These are phyloP conservation scores for Heterohyrax brucei DNA, from an alignment of 2,797 vertebrate genomes.

Conservation along the genomic window DNA sequence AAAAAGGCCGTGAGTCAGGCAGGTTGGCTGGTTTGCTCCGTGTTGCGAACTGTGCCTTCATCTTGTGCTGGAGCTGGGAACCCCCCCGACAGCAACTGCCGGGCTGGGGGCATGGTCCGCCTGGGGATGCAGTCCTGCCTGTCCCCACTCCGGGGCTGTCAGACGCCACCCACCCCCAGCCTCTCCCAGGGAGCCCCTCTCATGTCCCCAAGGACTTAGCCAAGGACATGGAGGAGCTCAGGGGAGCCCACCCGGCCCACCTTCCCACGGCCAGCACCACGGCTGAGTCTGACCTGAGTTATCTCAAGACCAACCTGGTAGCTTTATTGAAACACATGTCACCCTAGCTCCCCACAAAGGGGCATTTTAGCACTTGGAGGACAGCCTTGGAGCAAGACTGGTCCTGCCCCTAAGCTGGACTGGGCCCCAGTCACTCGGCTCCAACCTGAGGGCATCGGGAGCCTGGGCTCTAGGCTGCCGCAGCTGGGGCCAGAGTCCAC, in stretches of 20 bases:
- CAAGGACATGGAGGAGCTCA: neutral
- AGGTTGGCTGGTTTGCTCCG: too few relatives aligned
- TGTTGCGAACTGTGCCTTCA: neutral
- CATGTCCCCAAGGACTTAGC: neutral
- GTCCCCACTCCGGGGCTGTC: neutral
- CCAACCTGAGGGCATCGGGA: neutral
- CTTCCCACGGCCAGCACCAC: neutral
- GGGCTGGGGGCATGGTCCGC: fast-evolving
- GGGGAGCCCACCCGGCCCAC: too few relatives aligned
- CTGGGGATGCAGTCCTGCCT: fast-evolving
- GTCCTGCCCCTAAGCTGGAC: neutral
- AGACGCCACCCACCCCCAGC: neutral
- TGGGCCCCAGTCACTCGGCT: neutral
- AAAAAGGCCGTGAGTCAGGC: neutral
- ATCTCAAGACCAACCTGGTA: constrained; percentile 39
- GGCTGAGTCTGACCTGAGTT: neutral
- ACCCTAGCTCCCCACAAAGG: neutral
- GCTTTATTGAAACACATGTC: constrained; percentile 71
- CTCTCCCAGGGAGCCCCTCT: neutral
- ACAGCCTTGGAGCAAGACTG: neutral
- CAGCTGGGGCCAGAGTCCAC: fast-evolving
- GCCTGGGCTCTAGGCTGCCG: neutral
- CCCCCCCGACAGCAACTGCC: too few relatives aligned
- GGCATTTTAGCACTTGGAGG: neutral
- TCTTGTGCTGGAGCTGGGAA: neutral